These are phyloP conservation scores for Agonopterix arenella DNA, from an alignment of 2,888 invertebrate species.

Conservation along the genomic window DNA sequence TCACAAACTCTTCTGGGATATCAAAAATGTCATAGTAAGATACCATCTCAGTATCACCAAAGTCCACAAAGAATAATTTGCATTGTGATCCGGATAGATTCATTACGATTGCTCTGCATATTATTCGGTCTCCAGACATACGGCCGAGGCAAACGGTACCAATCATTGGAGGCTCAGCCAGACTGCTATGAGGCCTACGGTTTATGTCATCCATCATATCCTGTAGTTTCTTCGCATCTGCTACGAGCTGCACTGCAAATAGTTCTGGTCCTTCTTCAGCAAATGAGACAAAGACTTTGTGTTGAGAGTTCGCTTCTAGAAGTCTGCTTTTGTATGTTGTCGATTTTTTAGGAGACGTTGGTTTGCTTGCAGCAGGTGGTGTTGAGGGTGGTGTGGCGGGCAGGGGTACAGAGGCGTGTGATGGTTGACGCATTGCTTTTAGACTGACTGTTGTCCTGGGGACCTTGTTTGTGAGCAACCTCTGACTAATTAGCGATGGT, in stretches of 20 bases:
- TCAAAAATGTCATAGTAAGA: slow-evolving; percentile 84
- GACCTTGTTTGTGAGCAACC: slow-evolving; percentile 46
- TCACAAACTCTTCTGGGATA: slow-evolving; percentile 83
- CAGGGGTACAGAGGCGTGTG: slow-evolving; percentile 25
- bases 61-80: slow-evolving; percentile 88
- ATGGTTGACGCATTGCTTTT: slow-evolving; percentile 48
- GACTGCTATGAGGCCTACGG: slow-evolving; percentile 74
- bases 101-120: slow-evolving; percentile 87
- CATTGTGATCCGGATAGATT: slow-evolving; percentile 83
- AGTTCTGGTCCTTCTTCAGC: slow-evolving; percentile 88
- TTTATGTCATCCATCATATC: slow-evolving; percentile 86
- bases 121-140: slow-evolving; percentile 81
- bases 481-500: slow-evolving; percentile 49
- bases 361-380: slow-evolving; percentile 24
- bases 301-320: slow-evolving; percentile 67
- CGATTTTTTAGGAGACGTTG: slow-evolving; percentile 54
- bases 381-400: slow-evolving; percentile 20
- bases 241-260: slow-evolving; percentile 85
- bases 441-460: slow-evolving; percentile 52
- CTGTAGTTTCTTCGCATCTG: slow-evolving; percentile 76
- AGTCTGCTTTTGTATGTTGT: slow-evolving; percentile 73
- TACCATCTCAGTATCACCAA: slow-evolving; percentile 86
- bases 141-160: slow-evolving; percentile 87
- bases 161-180: slow-evolving; percentile 82
- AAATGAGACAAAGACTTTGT: slow-evolving; percentile 84